phyloP scores from a whole-genome alignment of 2,888 invertebrate genomes.

The Entomobrya multifasciata region DNA sequence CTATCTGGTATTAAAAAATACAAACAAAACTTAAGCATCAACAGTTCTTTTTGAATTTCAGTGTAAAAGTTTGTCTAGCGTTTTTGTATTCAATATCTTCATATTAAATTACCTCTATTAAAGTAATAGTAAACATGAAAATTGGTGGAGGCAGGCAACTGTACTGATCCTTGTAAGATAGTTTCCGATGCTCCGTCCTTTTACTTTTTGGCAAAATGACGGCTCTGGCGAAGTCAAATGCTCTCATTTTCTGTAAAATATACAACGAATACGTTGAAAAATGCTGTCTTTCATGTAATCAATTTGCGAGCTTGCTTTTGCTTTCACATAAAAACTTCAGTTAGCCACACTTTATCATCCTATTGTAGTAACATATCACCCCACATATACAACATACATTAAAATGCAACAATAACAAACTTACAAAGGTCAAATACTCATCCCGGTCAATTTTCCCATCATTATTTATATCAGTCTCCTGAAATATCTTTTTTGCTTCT shows the following conservation, averaged over 20 bases:
- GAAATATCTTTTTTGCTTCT: conserved; percentile 80
- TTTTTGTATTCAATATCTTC: not conserved
- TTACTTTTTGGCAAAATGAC: conserved; percentile 72
- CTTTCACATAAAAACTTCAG: no score
- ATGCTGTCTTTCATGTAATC: no score
- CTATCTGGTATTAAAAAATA: conserved; percentile 81
- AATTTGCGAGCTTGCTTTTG: no score
- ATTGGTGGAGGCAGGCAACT: conserved; percentile 93
- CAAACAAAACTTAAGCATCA: not conserved
- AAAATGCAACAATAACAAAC: not conserved
- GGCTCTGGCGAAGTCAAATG: conserved; percentile 70
- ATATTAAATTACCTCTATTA: conserved; percentile 87
- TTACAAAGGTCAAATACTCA: conserved; percentile 88
- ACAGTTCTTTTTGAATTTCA: not conserved
- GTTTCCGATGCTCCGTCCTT: conserved; percentile 60
- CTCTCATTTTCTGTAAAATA: conserved; percentile 62
- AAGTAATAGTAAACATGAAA: conserved; percentile 93
- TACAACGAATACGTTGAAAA: no score
- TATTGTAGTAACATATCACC: no score
- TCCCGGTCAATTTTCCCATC: conserved; percentile 93
- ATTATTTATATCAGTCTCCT: conserved; percentile 82
- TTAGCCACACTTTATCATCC: no score
- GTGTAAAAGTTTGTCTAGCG: not conserved
- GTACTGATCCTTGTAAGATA: conserved; percentile 88
- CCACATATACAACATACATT: not conserved